Base-by-base conservation (phyloP, 1,140 invertebrate genomes). In the Microplitis mediator region DNA sequence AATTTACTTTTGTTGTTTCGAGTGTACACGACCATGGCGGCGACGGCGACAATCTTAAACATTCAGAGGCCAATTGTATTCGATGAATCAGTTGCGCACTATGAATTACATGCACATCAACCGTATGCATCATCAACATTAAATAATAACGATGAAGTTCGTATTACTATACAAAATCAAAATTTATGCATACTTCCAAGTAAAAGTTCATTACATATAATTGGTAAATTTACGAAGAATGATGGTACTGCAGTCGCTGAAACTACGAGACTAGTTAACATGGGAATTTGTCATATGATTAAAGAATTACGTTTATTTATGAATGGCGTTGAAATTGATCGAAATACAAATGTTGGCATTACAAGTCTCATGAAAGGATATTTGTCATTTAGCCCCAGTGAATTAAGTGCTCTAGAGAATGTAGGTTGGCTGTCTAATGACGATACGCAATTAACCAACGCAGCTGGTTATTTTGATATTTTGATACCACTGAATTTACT, bases 291-390 rank as follows among this genome's bases (percentile, higher is more conserved):
- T 34, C 81, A 81, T 79, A 71, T 88, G 8, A 88, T 88, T 78
- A 80, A 84, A 71, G 85, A 87, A 74, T 85, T 87, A n/a, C 76
- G 84, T 51, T 88, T 86, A 75, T 84, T 87, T 78, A 5, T 88
- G 3, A 85, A 85, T 75, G 84, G 80, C 34, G 74, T 84, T 3
- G 84, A 84, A 77, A 83, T 88, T 65, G 85, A 89, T 81, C 68
- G 76, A 51, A 80, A 76, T 64, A 82, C 81, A 79, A 82, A 84
- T 77, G 77, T 81, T 4, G 85, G 85, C 39, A 75, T 85, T 4
- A 83, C 82, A 3, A 82, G 69, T 58, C 77, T 81, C n/a, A 80
- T 88, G 67, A 88, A 88, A 78, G 77, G 72, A 23, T 82, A 78
- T 67, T n/a, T 81, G 16, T 81, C 81, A 0, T 74, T 77, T 14